phyloP scores from a whole-genome alignment of 2,888 invertebrate genomes.

The Melieria crassipennis region DNA sequence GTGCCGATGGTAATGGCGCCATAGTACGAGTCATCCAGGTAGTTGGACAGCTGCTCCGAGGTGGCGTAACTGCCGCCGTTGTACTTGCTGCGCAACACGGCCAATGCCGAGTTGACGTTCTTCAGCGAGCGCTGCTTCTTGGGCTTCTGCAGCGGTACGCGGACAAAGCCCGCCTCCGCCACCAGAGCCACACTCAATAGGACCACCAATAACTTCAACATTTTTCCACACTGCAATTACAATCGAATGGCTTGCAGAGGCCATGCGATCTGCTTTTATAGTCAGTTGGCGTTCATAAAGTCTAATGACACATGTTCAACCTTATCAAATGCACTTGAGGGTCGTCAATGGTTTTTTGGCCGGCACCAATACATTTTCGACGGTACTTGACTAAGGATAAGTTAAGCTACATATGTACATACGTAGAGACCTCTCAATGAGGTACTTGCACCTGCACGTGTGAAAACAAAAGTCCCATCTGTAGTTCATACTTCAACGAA shows the following conservation, averaged over 20 bases:
- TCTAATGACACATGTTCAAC: not conserved
- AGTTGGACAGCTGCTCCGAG: slow-evolving; percentile 44
- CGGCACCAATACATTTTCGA: no score
- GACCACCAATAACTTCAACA: slow-evolving; percentile 13
- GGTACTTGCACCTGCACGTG: no score
- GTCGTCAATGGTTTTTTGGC: not conserved
- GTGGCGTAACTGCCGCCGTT: not conserved
- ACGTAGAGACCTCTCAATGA: no score
- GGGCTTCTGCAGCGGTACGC: slow-evolving; percentile 27
- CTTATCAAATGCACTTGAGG: not conserved
- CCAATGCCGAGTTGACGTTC: slow-evolving; percentile 39
- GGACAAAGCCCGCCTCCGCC: slow-evolving; percentile 38
- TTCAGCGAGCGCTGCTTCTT: slow-evolving; percentile 23
- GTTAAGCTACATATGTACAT: no score
- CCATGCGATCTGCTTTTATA: not conserved
- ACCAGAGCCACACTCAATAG: slow-evolving; percentile 33
- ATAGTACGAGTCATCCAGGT: slow-evolving; percentile 49
- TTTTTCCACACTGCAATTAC: not conserved
- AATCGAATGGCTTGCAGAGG: not conserved
- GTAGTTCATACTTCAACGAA: no score
- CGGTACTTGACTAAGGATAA: no score
- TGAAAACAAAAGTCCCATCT: no score
- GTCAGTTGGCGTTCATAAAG: not conserved
- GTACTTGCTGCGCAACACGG: slow-evolving; percentile 42
- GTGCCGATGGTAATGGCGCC: slow-evolving; percentile 79